Base-by-base conservation (phyloP, 2,797 vertebrate species). In the Eospalax fontanierii region DNA sequence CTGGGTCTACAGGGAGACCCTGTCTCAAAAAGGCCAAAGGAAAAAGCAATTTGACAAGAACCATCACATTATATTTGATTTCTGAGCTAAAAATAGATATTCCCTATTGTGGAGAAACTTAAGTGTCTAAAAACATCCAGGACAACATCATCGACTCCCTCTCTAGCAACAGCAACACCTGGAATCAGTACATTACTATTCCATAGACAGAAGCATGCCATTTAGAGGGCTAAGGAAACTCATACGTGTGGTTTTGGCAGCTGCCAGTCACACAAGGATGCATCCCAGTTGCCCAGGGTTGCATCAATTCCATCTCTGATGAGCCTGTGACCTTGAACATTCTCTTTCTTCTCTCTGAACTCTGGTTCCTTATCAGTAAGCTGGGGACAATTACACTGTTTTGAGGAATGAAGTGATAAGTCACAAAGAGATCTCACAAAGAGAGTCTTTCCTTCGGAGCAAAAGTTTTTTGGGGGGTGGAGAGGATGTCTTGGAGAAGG, bases 41-140 rank as follows among this genome's bases (percentile, higher is more conserved):
- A 15, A 16, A 26, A 46, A 33, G 33, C 26, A 80, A 82, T 61
- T 74, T 80, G 85, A 50, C 74, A 97, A 88, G 61, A 76, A 89
- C 43, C 50, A 83, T 90, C 63, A 94, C 54, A 80, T 66, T 5
- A 40, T 79, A 63, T 28, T 92, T 93, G 76, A 92, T 92, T 94
- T 94, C 88, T 57, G 30, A 84, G 68, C 57, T 94, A 92, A 96
- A 96, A 95, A 96, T 93, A 95, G 46, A 63, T 87, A 71, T 46
- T 87, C 33, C 54, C 79, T 74, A 24, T 93, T 92, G 78, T 93
- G 66, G 70, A 87, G 61, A 93, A 96, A 93, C 19, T 66, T 50
- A 54, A 63, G 75, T 82, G 76, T 66, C 59, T 50, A 75, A 83
- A 81, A 59, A 61, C 33, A 50, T 85, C 22, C 63, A 78, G n/a